Conservation (phyloP, 2,113 vertebrate genomes). For the Baryphthengus martii region DNA sequence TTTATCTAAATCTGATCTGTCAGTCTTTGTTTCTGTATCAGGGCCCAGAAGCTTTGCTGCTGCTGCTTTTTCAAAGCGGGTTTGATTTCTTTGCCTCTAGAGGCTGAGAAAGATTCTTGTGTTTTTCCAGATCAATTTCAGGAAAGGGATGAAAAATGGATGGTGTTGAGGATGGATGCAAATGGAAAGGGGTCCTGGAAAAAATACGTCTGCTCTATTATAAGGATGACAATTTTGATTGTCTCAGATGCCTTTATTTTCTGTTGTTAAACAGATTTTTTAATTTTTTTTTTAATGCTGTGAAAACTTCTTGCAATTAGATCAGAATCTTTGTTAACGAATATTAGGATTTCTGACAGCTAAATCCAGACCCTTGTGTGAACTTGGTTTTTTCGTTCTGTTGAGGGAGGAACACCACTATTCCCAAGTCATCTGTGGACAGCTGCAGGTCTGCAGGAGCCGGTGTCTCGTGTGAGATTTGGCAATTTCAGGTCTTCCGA, state of each 20-base stretch:
- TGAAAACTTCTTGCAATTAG: not conserved
- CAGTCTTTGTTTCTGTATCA: not conserved
- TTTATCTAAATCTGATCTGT: not conserved
- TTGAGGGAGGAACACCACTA: not conserved
- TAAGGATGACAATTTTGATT: not conserved
- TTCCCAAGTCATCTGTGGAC: not conserved
- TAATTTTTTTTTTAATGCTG: not conserved
- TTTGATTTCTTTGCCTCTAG: not conserved
- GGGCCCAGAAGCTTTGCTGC: not conserved
- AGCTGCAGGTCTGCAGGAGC: not conserved
- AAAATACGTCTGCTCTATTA: not conserved
- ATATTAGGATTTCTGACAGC: not conserved
- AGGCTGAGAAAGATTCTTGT: not conserved
- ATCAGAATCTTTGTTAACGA: not conserved
- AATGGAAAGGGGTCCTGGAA: not conserved
- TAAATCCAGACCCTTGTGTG: accelerated
- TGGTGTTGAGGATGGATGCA: not conserved
- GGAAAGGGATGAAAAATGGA: not conserved
- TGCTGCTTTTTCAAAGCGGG: not conserved
- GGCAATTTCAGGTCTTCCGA: not conserved
- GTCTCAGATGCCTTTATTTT: accelerated
- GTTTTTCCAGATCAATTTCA: not conserved
- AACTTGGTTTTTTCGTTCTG: not conserved
- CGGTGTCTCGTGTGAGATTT: accelerated
- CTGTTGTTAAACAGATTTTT: not conserved